These are phyloP conservation scores for Agrochola macilenta DNA, from an alignment of 2,888 invertebrate species.

Conservation along the genomic window DNA sequence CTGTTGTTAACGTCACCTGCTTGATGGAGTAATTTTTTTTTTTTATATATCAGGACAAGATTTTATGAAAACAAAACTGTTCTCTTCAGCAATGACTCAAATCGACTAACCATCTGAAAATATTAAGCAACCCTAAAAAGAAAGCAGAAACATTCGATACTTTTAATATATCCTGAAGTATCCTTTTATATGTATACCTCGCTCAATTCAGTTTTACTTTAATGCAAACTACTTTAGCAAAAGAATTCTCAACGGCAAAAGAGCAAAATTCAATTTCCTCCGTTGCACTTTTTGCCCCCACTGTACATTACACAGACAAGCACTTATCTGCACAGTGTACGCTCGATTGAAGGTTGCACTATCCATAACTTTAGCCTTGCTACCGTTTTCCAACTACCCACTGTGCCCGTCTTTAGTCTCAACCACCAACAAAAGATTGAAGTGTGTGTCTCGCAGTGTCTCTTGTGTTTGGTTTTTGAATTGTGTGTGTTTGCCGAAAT, in stretches of 20 bases:
- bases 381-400: constrained; percentile 72
- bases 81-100: background rate
- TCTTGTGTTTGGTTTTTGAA: constrained; percentile 52
- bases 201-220: constrained; percentile 31
- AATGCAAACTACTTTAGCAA: constrained; percentile 46
- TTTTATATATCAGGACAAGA: background rate
- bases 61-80: background rate
- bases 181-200: constrained; percentile 19
- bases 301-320: constrained; percentile 72
- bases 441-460: constrained; percentile 46
- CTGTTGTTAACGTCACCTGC: background rate
- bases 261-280: constrained; percentile 62
- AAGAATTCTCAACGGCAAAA: constrained; percentile 45
- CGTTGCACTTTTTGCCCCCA: constrained; percentile 63
- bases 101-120: background rate
- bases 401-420: constrained; percentile 47
- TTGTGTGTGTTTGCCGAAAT: constrained; percentile 65
- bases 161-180: background rate
- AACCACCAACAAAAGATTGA: background rate
- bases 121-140: background rate
- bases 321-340: constrained; percentile 79
- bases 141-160: background rate
- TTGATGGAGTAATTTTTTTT: too few relatives aligned
- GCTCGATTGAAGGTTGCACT: constrained; percentile 82
- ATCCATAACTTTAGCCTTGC: constrained; percentile 77